Evolutionary conservation across 2,113 vertebrate species (phyloP).

Genomic region (Myodes glareolus): DNA sequence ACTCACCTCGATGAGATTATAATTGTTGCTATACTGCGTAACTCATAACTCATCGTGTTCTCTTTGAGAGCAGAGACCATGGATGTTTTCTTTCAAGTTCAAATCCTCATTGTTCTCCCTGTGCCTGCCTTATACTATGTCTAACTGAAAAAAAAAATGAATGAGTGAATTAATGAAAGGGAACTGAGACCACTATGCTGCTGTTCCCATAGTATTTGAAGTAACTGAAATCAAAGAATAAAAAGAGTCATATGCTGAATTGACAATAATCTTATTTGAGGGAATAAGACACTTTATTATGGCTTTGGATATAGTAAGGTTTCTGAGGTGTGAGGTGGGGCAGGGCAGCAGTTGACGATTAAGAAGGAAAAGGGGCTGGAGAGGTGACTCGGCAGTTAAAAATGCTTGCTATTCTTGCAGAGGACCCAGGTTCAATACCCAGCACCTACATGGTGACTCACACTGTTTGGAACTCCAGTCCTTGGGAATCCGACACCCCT

Average conservation of each 20-base stretch:
- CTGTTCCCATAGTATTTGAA: conserved; percentile 14
- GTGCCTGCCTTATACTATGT: background rate
- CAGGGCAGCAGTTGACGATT: background rate
- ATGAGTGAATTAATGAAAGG: conserved; percentile 33
- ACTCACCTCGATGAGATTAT: background rate
- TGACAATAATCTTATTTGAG: background rate
- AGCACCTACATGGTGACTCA: background rate
- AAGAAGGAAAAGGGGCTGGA: background rate
- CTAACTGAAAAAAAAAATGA: conserved; percentile 9
- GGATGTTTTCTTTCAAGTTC: background rate
- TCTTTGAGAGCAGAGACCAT: background rate
- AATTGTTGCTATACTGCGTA: background rate
- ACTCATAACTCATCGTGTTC: background rate
- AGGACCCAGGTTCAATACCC: background rate
- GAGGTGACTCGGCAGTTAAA: background rate
- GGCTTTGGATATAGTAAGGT: background rate
- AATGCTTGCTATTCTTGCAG: background rate
- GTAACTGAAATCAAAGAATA: conserved; percentile 2
- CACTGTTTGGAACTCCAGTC: background rate
- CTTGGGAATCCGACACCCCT: background rate
- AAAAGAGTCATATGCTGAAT: background rate
- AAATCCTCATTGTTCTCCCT: background rate
- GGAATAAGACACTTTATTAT: background rate
- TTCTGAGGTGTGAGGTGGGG: background rate
- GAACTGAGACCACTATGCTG: background rate